A percentile compares a stretch with the other conserved stretches of the same genome.
Conservation (phyloP, 1,140 invertebrate species). For the Leptinotarsa lineolata region DNA sequence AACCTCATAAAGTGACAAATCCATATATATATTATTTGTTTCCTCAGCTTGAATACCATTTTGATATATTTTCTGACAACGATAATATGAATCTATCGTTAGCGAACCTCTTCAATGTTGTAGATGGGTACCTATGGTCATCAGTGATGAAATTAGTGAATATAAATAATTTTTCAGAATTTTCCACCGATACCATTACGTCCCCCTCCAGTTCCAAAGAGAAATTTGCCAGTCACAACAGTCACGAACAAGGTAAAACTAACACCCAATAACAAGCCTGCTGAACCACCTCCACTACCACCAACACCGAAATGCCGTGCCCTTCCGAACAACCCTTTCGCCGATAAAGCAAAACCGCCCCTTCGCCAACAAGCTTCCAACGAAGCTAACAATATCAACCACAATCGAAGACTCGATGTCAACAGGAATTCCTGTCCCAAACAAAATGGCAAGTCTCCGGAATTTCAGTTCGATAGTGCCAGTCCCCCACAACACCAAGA, state of each 20-base stretch:
- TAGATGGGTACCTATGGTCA: background rate
- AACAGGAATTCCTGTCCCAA: slow-evolving; percentile 41
- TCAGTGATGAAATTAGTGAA: background rate
- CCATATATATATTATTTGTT: no score
- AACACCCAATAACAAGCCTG: slow-evolving; percentile 20
- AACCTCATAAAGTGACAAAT: no score
- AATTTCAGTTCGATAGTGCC: slow-evolving; percentile 43
- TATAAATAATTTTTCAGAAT: slow-evolving; percentile 5
- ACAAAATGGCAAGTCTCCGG: slow-evolving; percentile 29
- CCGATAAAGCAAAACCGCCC: slow-evolving; percentile 40
- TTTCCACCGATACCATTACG: slow-evolving; percentile 37
- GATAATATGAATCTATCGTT: no score
- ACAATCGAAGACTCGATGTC: slow-evolving; percentile 36
- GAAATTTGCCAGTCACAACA: slow-evolving; percentile 57
- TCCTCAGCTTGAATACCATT: no score
- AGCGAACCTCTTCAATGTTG: no score
- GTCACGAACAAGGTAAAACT: slow-evolving; percentile 45
- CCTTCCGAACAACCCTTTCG: slow-evolving; percentile 42
- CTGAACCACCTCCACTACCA: slow-evolving; percentile 45
- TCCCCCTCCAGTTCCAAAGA: slow-evolving; percentile 59
- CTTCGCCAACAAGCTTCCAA: slow-evolving; percentile 30
- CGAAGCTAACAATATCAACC: slow-evolving; percentile 29
- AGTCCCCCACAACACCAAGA: slow-evolving; percentile 23
- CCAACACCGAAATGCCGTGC: slow-evolving; percentile 46
- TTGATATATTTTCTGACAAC: no score